Conservation (phyloP, 2,113 vertebrate species). For the Mustela lutreola region DNA sequence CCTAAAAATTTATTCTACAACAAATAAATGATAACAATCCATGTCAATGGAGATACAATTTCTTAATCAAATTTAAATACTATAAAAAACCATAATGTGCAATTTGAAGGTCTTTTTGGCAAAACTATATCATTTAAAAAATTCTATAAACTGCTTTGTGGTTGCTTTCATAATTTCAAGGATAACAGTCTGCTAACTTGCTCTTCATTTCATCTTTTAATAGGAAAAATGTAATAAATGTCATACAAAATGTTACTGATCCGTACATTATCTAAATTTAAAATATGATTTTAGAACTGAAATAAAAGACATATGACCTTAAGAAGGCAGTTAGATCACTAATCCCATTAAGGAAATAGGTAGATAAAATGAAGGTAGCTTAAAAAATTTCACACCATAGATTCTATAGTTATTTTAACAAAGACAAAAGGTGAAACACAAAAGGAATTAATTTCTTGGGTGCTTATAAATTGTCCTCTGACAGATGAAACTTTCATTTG, state of each 20-base stretch:
- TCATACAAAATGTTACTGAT: background rate
- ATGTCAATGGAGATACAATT: background rate
- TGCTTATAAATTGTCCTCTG: background rate
- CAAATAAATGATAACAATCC: background rate
- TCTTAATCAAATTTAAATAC: background rate
- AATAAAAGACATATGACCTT: slow-evolving; percentile 52
- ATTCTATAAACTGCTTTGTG: slow-evolving; percentile 34
- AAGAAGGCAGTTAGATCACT: background rate
- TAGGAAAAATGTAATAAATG: slow-evolving; percentile 41
- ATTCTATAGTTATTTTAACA: background rate
- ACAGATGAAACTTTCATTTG: background rate
- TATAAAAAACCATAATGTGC: fast-evolving
- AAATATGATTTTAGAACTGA: slow-evolving; percentile 60
- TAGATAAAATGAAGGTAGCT: background rate
- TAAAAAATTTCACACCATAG: background rate
- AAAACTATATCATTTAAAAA: slow-evolving; percentile 33
- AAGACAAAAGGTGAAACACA: background rate
- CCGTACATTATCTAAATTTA: background rate
- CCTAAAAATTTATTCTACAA: slow-evolving; percentile 62
- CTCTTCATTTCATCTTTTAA: slow-evolving; percentile 17
- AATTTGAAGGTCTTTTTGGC: background rate
- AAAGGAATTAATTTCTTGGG: background rate
- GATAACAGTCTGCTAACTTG: background rate
- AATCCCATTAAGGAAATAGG: background rate
- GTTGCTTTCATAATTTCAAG: slow-evolving; percentile 13